A percentile compares a stretch with the other conserved stretches of the same genome.
Conservation (phyloP, 2,888 invertebrate genomes). For the Sipha maydis region DNA sequence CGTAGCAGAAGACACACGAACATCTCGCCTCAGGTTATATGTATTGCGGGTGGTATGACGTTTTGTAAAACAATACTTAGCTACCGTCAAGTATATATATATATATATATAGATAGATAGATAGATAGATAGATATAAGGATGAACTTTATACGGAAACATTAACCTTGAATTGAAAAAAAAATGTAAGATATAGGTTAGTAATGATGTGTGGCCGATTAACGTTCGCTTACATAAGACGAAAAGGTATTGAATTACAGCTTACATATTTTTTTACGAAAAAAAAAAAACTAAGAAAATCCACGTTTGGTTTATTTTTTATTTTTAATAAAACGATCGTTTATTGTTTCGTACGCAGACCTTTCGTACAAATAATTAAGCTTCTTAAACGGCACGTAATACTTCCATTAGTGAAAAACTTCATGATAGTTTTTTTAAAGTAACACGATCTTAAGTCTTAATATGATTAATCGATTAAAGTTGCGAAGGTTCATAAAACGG, state of each 20-base stretch:
- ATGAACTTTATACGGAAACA: conserved; percentile 30
- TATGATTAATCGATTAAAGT: conserved; percentile 54
- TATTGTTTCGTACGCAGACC: conserved; percentile 22
- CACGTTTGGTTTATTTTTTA: background rate
- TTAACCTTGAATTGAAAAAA: conserved; percentile 44
- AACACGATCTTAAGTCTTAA: conserved; percentile 45
- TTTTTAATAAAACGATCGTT: conserved; percentile 46
- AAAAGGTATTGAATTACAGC: conserved; percentile 47
- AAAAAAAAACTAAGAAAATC: too few species aligned
- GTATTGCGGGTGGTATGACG: conserved; percentile 26
- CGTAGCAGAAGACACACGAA: background rate
- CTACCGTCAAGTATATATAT: conserved; percentile 23
- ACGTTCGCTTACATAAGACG: conserved; percentile 40
- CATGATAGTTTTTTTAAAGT: conserved; percentile 48
- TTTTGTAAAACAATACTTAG: conserved; percentile 51
- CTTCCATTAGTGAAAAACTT: conserved; percentile 50
- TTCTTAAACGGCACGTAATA: conserved; percentile 45
- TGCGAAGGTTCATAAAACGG: background rate
- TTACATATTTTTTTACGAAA: conserved; percentile 13
- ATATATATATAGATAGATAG: too few species aligned
- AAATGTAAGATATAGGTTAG: conserved; percentile 54
- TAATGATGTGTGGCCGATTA: conserved; percentile 54
- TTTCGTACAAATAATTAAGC: conserved; percentile 36
- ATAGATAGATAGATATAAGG: background rate
- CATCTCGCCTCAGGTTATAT: background rate